Conservation (phyloP, 2,888 invertebrate genomes). For the Orchesellides sinensis region DNA sequence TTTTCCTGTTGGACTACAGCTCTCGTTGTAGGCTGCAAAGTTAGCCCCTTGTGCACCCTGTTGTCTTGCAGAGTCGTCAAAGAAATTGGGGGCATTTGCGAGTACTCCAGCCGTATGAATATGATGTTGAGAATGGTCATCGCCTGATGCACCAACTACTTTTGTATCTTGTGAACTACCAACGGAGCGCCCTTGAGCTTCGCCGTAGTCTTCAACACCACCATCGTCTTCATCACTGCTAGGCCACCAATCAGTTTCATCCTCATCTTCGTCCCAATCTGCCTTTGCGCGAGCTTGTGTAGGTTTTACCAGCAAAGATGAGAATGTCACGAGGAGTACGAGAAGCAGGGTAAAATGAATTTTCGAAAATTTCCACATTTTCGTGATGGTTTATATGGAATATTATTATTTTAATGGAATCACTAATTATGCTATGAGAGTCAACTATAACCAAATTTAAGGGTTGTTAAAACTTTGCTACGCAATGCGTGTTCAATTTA, state of each 20-base stretch:
- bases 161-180: neutral
- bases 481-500: too few relatives aligned
- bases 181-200: neutral
- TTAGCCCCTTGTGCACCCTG: constrained; percentile 12
- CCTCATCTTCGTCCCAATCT: constrained; percentile 14
- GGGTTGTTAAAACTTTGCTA: too few relatives aligned
- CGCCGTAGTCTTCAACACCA: neutral
- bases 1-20: constrained; percentile 36
- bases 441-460: too few relatives aligned
- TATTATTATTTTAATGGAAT: too few relatives aligned
- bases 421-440: too few relatives aligned
- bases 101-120: neutral
- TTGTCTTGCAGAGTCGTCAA: neutral
- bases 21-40: constrained; percentile 54
- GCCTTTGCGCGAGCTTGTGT: constrained; percentile 6
- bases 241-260: neutral
- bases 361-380: constrained; percentile 26
- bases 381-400: too few relatives aligned
- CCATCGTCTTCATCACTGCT: neutral
- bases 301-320: neutral
- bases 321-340: neutral
- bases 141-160: neutral
- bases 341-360: neutral
- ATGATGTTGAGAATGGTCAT: constrained; percentile 14
- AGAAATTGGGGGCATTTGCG: neutral